Evolutionary conservation across 1,140 invertebrate genomes (phyloP).

Genomic region (Trialeurodes vaporariorum): DNA sequence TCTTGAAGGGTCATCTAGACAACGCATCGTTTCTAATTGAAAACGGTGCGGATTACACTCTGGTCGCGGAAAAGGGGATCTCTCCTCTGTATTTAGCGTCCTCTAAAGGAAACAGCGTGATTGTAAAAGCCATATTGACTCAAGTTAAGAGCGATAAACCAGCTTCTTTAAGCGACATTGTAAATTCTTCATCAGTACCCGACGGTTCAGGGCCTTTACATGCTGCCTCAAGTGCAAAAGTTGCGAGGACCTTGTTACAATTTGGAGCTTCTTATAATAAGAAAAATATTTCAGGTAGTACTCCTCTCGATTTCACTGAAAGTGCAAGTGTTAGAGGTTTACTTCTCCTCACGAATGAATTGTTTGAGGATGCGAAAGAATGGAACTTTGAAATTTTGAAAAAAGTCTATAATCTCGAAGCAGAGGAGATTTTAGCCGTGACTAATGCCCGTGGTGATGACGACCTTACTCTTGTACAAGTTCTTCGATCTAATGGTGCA

Average conservation of each 20-base stretch:
- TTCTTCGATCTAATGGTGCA: too few species aligned
- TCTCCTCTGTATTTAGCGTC: background rate
- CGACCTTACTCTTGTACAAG: too few species aligned
- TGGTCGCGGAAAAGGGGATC: background rate
- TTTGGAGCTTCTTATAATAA: background rate
- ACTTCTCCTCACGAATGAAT: background rate
- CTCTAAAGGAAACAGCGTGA: background rate
- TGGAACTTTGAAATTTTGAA: too few species aligned
- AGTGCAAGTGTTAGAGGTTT: background rate
- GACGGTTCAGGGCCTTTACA: background rate
- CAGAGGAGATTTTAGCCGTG: too few species aligned
- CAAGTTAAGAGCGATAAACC: background rate
- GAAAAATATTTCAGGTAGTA: background rate
- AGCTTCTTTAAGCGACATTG: background rate
- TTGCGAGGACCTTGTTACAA: background rate
- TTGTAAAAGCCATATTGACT: background rate
- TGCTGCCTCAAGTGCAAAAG: background rate
- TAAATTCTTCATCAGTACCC: background rate
- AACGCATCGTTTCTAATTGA: background rate
- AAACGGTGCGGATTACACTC: background rate
- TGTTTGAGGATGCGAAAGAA: too few species aligned
- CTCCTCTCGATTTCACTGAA: background rate
- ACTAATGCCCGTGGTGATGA: too few species aligned
- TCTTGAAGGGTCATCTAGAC: background rate
- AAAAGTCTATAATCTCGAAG: too few species aligned